phyloP scores from a whole-genome alignment of 2,113 vertebrate genomes.

The Anhinga anhinga region DNA sequence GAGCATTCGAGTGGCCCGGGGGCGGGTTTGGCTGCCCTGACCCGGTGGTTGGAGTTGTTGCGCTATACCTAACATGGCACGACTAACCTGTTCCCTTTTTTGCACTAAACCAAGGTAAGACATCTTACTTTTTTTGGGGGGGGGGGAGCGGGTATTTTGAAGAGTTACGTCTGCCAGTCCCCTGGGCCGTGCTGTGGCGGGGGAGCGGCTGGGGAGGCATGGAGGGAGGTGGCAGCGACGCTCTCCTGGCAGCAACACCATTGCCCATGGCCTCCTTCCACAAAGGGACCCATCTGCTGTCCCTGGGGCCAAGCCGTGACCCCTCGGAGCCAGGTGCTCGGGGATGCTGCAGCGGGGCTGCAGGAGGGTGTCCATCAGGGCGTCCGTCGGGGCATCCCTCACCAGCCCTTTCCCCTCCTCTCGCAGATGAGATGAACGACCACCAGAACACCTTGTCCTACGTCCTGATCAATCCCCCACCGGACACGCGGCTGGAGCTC shows the following conservation, averaged over 20 bases:
- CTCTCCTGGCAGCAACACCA: accelerated
- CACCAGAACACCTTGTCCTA: conserved; percentile 96
- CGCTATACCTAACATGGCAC: neutral
- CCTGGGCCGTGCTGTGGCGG: neutral
- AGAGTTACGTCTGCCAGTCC: neutral
- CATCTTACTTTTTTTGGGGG: neutral
- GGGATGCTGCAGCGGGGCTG: neutral
- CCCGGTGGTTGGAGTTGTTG: neutral
- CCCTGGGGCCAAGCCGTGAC: neutral
- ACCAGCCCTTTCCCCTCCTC: conserved; percentile 16
- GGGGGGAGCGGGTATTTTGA: neutral
- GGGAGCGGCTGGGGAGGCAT: neutral
- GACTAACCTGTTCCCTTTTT: conserved; percentile 52
- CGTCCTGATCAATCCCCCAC: conserved; percentile 94
- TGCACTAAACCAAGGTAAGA: conserved; percentile 53
- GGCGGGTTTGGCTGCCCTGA: neutral
- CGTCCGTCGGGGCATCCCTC: neutral
- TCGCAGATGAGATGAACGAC: conserved; percentile 95
- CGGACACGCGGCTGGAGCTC: conserved; percentile 92
- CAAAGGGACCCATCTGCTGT: neutral
- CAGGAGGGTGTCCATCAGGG: neutral
- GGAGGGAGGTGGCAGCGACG: neutral
- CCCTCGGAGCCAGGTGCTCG: accelerated
- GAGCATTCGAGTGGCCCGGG: accelerated
- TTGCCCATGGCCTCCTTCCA: neutral